Percentiles rank a stretch among this genome's conserved stretches.
These are phyloP conservation scores for Festucalex cinctus DNA, from an alignment of 2,113 vertebrate species.

Conservation along the genomic window DNA sequence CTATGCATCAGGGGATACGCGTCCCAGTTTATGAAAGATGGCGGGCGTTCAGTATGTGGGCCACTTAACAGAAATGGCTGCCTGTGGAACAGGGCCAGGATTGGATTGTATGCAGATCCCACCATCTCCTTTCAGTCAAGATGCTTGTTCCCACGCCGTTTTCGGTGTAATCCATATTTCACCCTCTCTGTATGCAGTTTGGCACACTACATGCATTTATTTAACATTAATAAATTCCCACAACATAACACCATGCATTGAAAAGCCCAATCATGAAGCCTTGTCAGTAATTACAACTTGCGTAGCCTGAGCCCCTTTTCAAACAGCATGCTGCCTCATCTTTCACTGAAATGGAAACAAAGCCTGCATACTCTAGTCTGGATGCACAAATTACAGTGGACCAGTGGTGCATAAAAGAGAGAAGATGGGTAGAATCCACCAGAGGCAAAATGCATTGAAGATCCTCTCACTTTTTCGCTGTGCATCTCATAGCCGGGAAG, in stretches of 20 bases:
- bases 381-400: constrained; percentile 53
- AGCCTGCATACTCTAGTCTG: constrained; percentile 38
- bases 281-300: constrained; percentile 48
- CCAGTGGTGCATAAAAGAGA: constrained; percentile 41
- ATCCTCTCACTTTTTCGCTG: constrained; percentile 44
- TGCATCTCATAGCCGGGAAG: constrained; percentile 53
- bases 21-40: constrained; percentile 64
- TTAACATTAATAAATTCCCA: constrained; percentile 36
- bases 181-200: constrained; percentile 13
- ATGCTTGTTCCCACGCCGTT: background rate
- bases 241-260: constrained; percentile 4
- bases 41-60: constrained; percentile 46
- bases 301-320: constrained; percentile 32
- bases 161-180: constrained; percentile 21
- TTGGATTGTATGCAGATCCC: constrained; percentile 33
- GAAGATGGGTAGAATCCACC: constrained; percentile 45
- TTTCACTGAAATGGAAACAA: constrained; percentile 47
- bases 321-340: constrained; percentile 37
- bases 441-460: constrained; percentile 53
- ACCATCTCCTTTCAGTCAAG: constrained; percentile 11
- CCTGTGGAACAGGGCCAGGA: constrained; percentile 10
- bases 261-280: constrained; percentile 31
- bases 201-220: constrained; percentile 24
- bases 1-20: constrained; percentile 60
- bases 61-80: constrained; percentile 58